phyloP scores from a whole-genome alignment of 2,797 vertebrate species.

The Bradypus variegatus region DNA sequence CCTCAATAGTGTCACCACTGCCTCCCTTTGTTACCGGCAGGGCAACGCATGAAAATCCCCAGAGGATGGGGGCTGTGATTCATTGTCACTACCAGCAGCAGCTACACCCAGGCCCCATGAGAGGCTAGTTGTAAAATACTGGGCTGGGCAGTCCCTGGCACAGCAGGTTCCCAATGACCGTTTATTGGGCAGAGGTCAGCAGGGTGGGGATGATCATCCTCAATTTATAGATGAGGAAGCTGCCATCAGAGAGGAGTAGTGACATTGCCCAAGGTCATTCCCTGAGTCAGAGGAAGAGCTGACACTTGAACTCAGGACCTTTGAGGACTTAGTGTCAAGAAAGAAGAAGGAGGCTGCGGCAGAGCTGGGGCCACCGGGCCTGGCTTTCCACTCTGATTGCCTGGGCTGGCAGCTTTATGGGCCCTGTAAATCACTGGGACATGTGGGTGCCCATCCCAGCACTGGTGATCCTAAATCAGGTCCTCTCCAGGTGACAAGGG shows the following conservation, averaged over 20 bases:
- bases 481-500: background rate
- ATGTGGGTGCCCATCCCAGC: background rate
- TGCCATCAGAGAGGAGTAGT: background rate
- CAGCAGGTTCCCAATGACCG: background rate
- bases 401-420: constrained; percentile 23
- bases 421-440: background rate
- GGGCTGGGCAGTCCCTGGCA: background rate
- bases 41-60: background rate
- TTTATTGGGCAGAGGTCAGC: constrained; percentile 33
- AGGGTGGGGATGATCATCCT: background rate
- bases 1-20: background rate
- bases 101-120: background rate
- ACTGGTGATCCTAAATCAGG: background rate
- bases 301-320: constrained; percentile 26
- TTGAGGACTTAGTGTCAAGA: background rate
- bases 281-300: constrained; percentile 37
- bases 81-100: background rate
- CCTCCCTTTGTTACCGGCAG: background rate
- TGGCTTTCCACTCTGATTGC: background rate
- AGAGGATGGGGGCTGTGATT: background rate
- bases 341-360: background rate
- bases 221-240: constrained; percentile 52
- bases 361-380: background rate
- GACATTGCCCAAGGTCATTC: constrained; percentile 41
- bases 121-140: background rate